Evolutionary conservation across 2,888 invertebrate species (phyloP).

Genomic region (Microchrysa polita): DNA sequence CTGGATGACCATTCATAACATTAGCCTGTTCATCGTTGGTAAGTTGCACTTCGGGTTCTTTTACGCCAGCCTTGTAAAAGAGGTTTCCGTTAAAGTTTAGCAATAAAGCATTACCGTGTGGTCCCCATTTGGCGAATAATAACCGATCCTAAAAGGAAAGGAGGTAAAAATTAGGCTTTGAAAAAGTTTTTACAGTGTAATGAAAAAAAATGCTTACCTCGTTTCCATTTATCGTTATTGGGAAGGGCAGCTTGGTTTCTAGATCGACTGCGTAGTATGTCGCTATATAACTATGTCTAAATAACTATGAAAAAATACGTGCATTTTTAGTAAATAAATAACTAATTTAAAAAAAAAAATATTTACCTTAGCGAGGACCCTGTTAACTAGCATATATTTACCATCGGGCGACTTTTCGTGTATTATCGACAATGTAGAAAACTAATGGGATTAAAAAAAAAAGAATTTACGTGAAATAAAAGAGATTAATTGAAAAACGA

Average conservation of each 20-base stretch:
- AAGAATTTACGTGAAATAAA: no score
- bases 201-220: constrained; percentile 13
- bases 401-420: constrained; percentile 73
- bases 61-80: constrained; percentile 71
- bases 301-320: constrained; percentile 69
- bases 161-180: neutral
- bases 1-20: constrained; percentile 86
- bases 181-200: neutral
- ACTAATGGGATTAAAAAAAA: neutral
- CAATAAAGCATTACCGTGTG: constrained; percentile 75
- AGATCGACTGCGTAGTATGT: constrained; percentile 77
- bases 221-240: constrained; percentile 58
- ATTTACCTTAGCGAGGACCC: constrained; percentile 72
- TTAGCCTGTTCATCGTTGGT: constrained; percentile 73
- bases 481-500: no score
- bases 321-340: no score
- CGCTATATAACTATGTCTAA: constrained; percentile 81
- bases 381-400: constrained; percentile 71
- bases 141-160: constrained; percentile 61
- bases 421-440: constrained; percentile 56
- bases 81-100: constrained; percentile 80
- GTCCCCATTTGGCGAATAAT: constrained; percentile 81
- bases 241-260: constrained; percentile 65
- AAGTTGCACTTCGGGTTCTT: constrained; percentile 66
- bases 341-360: no score